Conservation (phyloP, 1,140 invertebrate genomes). For the Triops cancriformis region DNA sequence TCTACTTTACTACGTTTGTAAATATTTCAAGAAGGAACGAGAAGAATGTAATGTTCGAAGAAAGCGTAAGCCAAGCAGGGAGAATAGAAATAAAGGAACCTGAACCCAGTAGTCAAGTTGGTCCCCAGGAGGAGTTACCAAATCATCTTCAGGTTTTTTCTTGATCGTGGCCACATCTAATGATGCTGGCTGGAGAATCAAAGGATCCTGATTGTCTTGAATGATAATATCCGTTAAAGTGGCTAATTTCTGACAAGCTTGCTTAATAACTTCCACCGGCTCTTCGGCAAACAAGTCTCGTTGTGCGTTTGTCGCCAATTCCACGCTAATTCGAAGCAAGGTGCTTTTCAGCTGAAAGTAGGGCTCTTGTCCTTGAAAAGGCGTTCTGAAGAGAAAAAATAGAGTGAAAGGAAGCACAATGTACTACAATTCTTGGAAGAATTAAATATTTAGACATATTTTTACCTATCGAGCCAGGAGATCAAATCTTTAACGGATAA, state of each 20-base stretch:
- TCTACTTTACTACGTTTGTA: too few relatives aligned
- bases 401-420: constrained; percentile 31
- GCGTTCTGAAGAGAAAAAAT: constrained; percentile 44
- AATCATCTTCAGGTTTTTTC: constrained; percentile 64
- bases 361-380: constrained; percentile 58
- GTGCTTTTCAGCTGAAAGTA: constrained; percentile 57
- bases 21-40: not conserved
- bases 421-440: not conserved
- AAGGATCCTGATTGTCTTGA: constrained; percentile 74
- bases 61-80: not conserved
- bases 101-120: constrained; percentile 26
- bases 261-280: constrained; percentile 57
- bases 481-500: constrained; percentile 74
- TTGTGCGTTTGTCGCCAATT: constrained; percentile 77
- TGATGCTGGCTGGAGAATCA: constrained; percentile 77
- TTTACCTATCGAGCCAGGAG: constrained; percentile 71
- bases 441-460: not conserved
- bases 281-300: constrained; percentile 75
- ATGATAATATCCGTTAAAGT: constrained; percentile 77
- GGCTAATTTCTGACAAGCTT: constrained; percentile 58
- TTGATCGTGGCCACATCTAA: constrained; percentile 77
- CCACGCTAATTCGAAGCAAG: constrained; percentile 66
- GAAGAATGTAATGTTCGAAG: not conserved
- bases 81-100: constrained; percentile 21
- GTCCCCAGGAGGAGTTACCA: constrained; percentile 41